phyloP scores from a whole-genome alignment of 2,797 vertebrate genomes.

The Perodicticus potto region DNA sequence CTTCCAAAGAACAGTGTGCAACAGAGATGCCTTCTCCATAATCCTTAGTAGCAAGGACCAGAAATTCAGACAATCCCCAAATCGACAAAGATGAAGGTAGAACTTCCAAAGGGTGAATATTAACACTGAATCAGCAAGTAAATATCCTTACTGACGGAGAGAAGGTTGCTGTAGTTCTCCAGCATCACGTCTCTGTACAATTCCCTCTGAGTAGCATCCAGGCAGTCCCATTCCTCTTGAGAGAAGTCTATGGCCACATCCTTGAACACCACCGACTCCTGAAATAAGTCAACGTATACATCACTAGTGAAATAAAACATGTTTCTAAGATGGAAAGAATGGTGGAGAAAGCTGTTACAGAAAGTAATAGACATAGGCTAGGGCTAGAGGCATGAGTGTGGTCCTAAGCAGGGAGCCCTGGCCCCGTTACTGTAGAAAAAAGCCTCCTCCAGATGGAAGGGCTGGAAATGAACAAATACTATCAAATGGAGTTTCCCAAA shows the following conservation, averaged over 20 bases:
- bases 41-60: neutral
- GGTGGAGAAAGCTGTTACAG: neutral
- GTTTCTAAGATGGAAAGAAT: neutral
- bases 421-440: neutral
- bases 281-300: neutral
- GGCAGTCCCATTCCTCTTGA: neutral
- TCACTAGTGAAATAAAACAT: neutral
- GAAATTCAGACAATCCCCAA: neutral
- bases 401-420: neutral
- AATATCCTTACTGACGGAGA: neutral
- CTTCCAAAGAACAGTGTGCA: neutral
- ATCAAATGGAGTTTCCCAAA: neutral
- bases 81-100: neutral
- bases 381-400: neutral
- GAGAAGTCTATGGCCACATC: neutral
- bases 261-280: neutral
- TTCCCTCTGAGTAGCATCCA: neutral
- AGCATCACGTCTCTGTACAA: neutral
- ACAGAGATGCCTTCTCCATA: neutral
- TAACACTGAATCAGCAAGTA: neutral
- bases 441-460: neutral
- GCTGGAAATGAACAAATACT: neutral
- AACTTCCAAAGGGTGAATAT: neutral
- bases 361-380: neutral
- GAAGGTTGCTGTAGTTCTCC: neutral